Percentiles rank a stretch among this genome's conserved stretches.
These are phyloP conservation scores for Brachyopa scutellaris DNA, from an alignment of 2,888 invertebrate genomes.

Conservation along the genomic window DNA sequence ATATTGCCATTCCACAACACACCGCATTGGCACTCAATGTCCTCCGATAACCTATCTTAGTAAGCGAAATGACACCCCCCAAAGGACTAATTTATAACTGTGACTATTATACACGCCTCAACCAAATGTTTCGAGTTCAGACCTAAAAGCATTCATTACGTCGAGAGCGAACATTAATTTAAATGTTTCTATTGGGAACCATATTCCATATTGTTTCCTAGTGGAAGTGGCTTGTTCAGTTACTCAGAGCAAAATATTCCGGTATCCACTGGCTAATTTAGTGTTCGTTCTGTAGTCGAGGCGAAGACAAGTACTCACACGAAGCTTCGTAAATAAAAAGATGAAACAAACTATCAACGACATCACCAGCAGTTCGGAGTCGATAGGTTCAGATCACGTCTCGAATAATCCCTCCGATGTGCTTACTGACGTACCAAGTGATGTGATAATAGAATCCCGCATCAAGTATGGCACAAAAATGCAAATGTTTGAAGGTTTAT, in stretches of 20 bases:
- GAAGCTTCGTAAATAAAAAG: slow-evolving; percentile 21
- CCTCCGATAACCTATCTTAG: slow-evolving; percentile 2
- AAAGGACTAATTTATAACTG: slow-evolving; percentile 6
- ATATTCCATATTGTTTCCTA: neutral
- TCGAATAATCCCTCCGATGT: slow-evolving; percentile 75
- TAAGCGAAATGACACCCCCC: neutral
- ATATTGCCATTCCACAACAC: neutral
- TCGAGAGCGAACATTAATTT: slow-evolving; percentile 25
- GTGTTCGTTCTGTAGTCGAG: neutral
- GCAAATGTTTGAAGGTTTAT: slow-evolving; percentile 78
- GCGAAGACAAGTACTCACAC: slow-evolving; percentile 3
- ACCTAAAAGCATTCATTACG: slow-evolving; percentile 3
- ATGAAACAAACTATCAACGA: too few relatives aligned
- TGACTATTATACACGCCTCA: neutral
- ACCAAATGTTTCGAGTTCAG: neutral
- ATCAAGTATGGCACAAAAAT: slow-evolving; percentile 78
- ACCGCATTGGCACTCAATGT: neutral
- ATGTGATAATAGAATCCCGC: slow-evolving; percentile 79
- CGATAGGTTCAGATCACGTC: neutral
- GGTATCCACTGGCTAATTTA: neutral
- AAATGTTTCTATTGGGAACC: slow-evolving; percentile 1
- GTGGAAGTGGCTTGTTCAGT: neutral
- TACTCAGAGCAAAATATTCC: neutral
- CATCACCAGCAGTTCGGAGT: slow-evolving; percentile 20
- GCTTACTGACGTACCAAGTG: slow-evolving; percentile 80